Percentiles rank a stretch among this genome's conserved stretches.
Conservation (phyloP, 2,113 vertebrate genomes). For the Saimiri boliviensis region DNA sequence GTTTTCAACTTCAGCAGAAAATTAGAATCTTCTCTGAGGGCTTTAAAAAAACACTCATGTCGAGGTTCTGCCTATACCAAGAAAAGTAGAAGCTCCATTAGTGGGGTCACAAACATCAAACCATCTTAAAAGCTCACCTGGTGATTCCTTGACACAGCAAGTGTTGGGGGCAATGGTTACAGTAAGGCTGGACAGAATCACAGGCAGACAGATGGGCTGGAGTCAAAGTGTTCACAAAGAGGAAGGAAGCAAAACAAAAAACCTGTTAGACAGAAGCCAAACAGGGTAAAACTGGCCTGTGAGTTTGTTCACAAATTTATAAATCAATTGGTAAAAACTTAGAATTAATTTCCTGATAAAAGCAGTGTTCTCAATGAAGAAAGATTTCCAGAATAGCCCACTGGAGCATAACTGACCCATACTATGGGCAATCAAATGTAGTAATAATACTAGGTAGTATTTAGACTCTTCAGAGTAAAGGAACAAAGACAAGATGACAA, state of each 20-base stretch:
- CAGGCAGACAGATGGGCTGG: background rate
- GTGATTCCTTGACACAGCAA: background rate
- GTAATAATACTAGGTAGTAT: background rate
- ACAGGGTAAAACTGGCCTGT: background rate
- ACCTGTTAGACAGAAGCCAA: background rate
- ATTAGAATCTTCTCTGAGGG: background rate
- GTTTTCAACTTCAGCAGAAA: background rate
- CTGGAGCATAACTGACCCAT: background rate
- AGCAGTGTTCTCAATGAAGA: background rate
- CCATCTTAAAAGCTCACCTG: background rate
- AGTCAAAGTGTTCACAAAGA: background rate
- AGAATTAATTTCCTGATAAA: background rate
- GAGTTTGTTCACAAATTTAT: background rate
- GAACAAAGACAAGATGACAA: background rate
- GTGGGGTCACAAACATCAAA: background rate
- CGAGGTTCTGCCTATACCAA: background rate
- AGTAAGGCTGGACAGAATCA: background rate
- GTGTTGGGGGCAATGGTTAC: background rate
- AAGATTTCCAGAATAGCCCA: background rate
- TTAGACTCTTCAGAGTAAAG: background rate
- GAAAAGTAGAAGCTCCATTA: background rate
- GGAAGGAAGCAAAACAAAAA: background rate
- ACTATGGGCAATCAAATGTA: background rate
- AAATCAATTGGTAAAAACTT: background rate
- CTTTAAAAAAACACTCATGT: background rate